Evolutionary conservation across 92 coral and sea anemone species (phyloP).

Genomic region (Galaxea fascicularis): DNA sequence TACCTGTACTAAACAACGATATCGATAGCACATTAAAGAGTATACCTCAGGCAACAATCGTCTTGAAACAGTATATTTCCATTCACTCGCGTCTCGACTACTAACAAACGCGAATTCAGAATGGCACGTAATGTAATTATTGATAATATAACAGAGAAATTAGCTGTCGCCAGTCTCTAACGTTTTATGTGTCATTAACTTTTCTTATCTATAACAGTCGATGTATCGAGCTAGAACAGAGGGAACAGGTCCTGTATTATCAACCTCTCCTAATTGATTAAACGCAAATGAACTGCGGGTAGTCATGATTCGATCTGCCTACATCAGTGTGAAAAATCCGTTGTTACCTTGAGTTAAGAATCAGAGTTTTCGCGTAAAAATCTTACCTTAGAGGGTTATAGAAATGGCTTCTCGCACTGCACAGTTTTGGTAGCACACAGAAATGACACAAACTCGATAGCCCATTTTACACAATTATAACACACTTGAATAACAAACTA

Average conservation of each 20-base stretch:
- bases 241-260: constrained; percentile 17
- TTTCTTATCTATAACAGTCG: background rate
- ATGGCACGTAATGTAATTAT: too few species aligned
- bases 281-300: background rate
- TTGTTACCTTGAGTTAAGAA: too few species aligned
- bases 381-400: background rate
- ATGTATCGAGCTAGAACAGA: too few species aligned
- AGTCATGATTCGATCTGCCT: background rate
- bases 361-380: too few species aligned
- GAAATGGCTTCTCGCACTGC: background rate
- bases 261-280: background rate
- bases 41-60: too few species aligned
- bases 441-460: background rate
- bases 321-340: background rate
- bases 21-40: too few species aligned
- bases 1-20: too few species aligned
- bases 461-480: background rate
- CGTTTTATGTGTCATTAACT: background rate
- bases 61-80: too few species aligned
- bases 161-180: background rate
- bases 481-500: background rate
- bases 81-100: too few species aligned
- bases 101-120: too few species aligned
- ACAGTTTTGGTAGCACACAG: background rate
- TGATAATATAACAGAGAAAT: too few species aligned